Evolutionary conservation across 2,113 vertebrate genomes (phyloP).

Genomic region (Dolichallabes microphthalmus): DNA sequence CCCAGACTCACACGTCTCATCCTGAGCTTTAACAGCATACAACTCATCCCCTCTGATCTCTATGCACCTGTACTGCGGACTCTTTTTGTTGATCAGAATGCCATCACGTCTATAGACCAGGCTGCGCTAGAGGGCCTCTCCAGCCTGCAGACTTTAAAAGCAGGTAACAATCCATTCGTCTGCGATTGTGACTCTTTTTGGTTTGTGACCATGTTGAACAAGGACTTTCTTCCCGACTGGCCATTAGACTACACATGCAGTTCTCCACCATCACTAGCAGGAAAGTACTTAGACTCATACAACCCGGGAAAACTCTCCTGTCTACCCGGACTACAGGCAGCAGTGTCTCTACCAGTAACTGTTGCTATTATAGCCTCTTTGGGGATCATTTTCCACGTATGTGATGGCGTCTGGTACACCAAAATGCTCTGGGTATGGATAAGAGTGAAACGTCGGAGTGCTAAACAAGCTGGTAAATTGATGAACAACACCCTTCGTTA

Average conservation of each 20-base stretch:
- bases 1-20: slow-evolving; percentile 57
- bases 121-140: slow-evolving; percentile 51
- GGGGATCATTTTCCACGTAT: slow-evolving; percentile 54
- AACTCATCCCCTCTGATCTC: slow-evolving; percentile 53
- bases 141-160: slow-evolving; percentile 55
- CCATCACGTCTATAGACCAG: slow-evolving; percentile 55
- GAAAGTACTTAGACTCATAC: slow-evolving; percentile 46
- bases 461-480: slow-evolving; percentile 51
- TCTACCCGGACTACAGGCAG: slow-evolving; percentile 54
- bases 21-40: slow-evolving; percentile 64
- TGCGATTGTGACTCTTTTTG: slow-evolving; percentile 66
- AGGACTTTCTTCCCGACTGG: slow-evolving; percentile 64
- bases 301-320: slow-evolving; percentile 56
- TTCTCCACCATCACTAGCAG: slow-evolving; percentile 47
- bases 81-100: slow-evolving; percentile 62
- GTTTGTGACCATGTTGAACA: slow-evolving; percentile 62
- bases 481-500: slow-evolving; percentile 54
- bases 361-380: slow-evolving; percentile 19
- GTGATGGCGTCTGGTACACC: slow-evolving; percentile 66
- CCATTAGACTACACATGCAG: slow-evolving; percentile 61
- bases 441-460: slow-evolving; percentile 59
- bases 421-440: slow-evolving; percentile 72
- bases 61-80: slow-evolving; percentile 43
- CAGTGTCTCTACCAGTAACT: slow-evolving; percentile 47
- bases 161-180: slow-evolving; percentile 62